Evolutionary conservation across 2,888 invertebrate genomes (phyloP), one percentile per base, ranked within the genome.

Genomic region (Polyploca ridens): DNA sequence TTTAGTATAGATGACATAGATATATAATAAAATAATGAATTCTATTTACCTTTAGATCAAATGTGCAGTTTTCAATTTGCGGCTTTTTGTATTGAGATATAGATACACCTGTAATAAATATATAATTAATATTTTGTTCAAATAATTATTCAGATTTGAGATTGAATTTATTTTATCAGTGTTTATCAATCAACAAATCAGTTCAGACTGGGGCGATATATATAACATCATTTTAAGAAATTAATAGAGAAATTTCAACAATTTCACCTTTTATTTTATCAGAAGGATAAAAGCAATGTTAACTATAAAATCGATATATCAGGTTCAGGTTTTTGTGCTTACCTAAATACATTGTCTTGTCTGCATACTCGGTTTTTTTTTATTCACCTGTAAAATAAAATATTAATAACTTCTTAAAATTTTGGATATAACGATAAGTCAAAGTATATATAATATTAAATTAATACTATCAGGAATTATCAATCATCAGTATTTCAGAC

Each of bases 401-500:
- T 38, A 38, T 10, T 10, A 38, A 8, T 3, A 38, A 38, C 38
- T 8, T 38, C 10, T 3, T 38, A 38, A 35, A 38, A 10, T 38
- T 7, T 38, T 38, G 7, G 7, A 38, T 8, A 10, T 38, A 38
- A 10, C 38, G 5, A 8, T 38, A 38, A 38, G 7, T 1, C 10
- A 7, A 38, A 10, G 38, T 7, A 38, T 33, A 49, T 27, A 14
- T 46, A 5, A 3, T 46, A 33, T 35, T 11, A 27, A 54, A 35
- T 66, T 54, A 64, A 64, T 65, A 35, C 27, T 35, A 38, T 84
- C 83, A 85, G 85, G 63, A 70, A 65, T 41, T 68, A 87, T 85
- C 85, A 76, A 82, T 84, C 84, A 84, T 77, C 85, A 85, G 67
- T 64, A 72, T 66, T 85, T 38, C 85, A 84, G 85, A 76, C 70